Base-by-base conservation (phyloP, 2,888 invertebrate genomes). In the Nomada fabriciana region DNA sequence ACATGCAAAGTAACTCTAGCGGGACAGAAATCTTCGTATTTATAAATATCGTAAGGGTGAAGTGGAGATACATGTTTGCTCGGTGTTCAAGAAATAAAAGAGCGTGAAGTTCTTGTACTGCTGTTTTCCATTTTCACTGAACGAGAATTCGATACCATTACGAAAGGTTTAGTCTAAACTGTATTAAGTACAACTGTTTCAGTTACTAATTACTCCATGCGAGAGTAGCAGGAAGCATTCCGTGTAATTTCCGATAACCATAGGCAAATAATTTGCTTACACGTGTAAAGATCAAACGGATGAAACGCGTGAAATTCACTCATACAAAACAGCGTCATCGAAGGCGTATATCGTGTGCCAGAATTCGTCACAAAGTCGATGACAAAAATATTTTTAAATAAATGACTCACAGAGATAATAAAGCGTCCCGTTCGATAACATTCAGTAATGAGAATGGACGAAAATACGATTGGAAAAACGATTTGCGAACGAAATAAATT, bases 341-440 rank as follows among this genome's bases (percentile, higher is more conserved):
- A 72, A 79, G 64, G 25, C 11, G 29, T 9, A 11, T 5, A 15
- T 11, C 61, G 25, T 11, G 53, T 69, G 76, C 82, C 82, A 76
- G 50, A 76, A 72, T 23, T 59, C 57, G 55, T 50, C 55, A 71
- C 36, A 29, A n/a, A 15, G 9, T 36, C 43, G 50, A 20, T 43
- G 72, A 70, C 55, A 55, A 69, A 68, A 77, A 72, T 73, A 82
- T 69, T 61, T 36, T 23, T 43, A 73, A 76, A 65, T 63, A 64
- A 75, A 53, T 67, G 67, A 64, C 53, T 52, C 69, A 50, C 25
- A 23, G 50, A 53, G 20, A 61, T 59, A 25, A 29, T 47, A 36
- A 64, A 55, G 68, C 36, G 2, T 10, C 2, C 13, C 11, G 70
- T 3, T 23, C 69, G 18, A 36, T 2, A 15, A 20, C 13, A 25